Evolutionary conservation across 1,140 invertebrate species (phyloP), one percentile per base, ranked within the genome.

Genomic region (Rhysida immarginata): DNA sequence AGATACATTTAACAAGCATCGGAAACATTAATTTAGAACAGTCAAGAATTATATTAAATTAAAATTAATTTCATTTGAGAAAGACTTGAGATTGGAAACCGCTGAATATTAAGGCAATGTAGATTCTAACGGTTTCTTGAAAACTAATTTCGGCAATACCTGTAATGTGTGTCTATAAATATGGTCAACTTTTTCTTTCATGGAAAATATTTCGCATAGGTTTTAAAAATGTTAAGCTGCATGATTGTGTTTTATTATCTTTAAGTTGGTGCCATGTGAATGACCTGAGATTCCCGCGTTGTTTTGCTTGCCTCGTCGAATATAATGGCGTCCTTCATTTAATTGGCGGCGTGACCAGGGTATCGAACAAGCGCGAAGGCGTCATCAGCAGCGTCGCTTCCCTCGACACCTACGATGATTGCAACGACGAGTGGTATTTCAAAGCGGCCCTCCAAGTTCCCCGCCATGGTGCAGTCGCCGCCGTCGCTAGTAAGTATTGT

Each of bases 381-480:
- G 49, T 51, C 26, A 51, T 51, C 49, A 25, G 13, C 8, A 51
- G 49, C 20, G 49, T 51, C 3, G 49, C 49, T 13, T 3, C 49
- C 3, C 8, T 51, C 13, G 49, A 51, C 20, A 20, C 26, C 16
- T 27, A 51, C 26, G 49, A 51, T 27, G 3, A 24, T 13, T 11
- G 16, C 24, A 51, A 25, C 3, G 49, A 51, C 26, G 13, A 25
- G 8, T 51, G 49, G 49, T 11, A 13, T 25, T 51, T 11, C 26
- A 51, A 51, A 27, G 13, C 49, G 14, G 49, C 24, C 8, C 26
- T 51, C 13, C 49, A 51, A 20, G 49, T 51, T 3, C 49, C 49
- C 8, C 13, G 49, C 8, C 49, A 51, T 21, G 26, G 24, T 26
- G 49, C 49, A 8, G 24, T 5, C 5, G 49, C 49, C 8, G 49